These are phyloP conservation scores for Pavo muticus DNA, from an alignment of 2,113 vertebrate genomes.

Conservation along the genomic window DNA sequence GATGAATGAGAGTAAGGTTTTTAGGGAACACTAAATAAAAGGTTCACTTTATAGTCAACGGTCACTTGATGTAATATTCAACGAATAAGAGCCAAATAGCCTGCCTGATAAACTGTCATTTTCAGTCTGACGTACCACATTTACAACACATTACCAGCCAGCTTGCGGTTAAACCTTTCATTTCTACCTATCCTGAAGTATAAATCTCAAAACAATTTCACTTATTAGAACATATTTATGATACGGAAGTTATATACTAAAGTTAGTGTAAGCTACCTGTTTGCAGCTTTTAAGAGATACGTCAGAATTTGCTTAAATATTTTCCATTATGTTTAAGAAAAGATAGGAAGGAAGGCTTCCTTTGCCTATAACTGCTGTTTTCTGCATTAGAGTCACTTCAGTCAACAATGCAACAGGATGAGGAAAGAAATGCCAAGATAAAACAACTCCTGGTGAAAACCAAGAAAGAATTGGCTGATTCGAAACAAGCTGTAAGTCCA, in stretches of 20 bases:
- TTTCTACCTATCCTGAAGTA: neutral
- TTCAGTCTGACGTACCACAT: neutral
- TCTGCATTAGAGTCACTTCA: conserved; percentile 85
- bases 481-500: conserved; percentile 89
- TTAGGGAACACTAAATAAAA: neutral
- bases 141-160: neutral
- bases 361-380: conserved; percentile 18
- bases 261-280: neutral
- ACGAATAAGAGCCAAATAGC: neutral
- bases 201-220: neutral
- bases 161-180: neutral
- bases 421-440: conserved; percentile 90
- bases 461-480: conserved; percentile 93
- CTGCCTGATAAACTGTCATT: neutral
- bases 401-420: conserved; percentile 83
- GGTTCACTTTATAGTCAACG: neutral
- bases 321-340: neutral
- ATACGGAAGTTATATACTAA: neutral
- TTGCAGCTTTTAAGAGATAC: neutral
- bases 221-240: neutral
- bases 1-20: neutral
- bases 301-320: neutral
- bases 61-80: neutral
- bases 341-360: neutral
- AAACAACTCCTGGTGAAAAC: conserved; percentile 95